Evolutionary conservation across 2,113 vertebrate genomes (phyloP), one percentile per base, ranked within the genome.

Genomic region (Myotis brandtii): DNA sequence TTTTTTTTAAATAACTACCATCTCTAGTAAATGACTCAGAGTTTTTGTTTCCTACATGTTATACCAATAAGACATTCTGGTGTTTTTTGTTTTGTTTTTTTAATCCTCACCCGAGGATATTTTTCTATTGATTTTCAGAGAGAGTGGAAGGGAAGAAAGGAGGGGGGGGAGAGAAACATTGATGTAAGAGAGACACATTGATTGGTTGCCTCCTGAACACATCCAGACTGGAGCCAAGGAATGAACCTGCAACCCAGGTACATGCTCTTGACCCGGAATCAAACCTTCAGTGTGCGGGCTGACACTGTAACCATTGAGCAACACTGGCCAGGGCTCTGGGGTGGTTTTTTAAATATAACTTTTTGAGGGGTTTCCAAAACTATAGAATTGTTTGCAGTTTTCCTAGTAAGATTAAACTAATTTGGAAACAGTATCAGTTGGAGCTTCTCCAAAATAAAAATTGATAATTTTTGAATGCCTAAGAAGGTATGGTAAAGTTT

Each of bases 341-440:
- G 59, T 62, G 25, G 23, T 12, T 62, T 59, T 62, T 62, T 62
- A 10, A 62, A 62, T 59, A 59, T 27, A 62, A 23, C 30, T 84
- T 89, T 62, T 50, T 72, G 67, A 69, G 70, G 64, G 27, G 34
- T 87, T 95, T 97, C 50, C 50, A 84, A 73, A 94, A 62, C 54
- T 27, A 76, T 70, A 79, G 88, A 83, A 73, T 66, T 91, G 30
- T 73, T 43, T 92, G 25, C 37, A 30, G 20, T 84, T 95, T 91
- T 79, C 54, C 54, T 69, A 46, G 30, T 34, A 91, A 82, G 18
- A 87, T 77, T 91, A 82, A 95, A 83, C 50, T 77, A 62, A 77
- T 25, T 82, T 92, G 34, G 52, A 94, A 94, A 82, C 32, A 70
- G 6, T 72, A 30, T 81, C 20, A 72, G 4, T 80, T 48, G 4